Conservation (phyloP, 2,888 invertebrate genomes). For the Phyllotreta cruciferae region DNA sequence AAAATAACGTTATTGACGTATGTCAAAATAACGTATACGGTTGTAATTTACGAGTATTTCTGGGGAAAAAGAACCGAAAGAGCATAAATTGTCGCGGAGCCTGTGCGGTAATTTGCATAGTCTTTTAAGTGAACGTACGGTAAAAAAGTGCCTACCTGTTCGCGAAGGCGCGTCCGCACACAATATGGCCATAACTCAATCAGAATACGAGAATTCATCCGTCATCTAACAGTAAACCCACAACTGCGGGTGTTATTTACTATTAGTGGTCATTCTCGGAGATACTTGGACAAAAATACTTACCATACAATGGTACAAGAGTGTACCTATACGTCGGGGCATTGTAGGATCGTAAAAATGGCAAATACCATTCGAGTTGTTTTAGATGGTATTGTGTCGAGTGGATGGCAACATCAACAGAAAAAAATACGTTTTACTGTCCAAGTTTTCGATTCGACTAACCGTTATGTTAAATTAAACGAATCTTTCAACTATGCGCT, state of each 20-base stretch:
- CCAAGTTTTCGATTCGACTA: neutral
- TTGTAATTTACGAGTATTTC: neutral
- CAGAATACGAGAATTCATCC: slow-evolving; percentile 45
- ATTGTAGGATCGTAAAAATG: slow-evolving; percentile 38
- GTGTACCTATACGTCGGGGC: slow-evolving; percentile 31
- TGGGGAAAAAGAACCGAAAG: slow-evolving; percentile 5
- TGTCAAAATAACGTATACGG: too few species aligned
- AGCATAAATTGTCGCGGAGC: slow-evolving; percentile 40
- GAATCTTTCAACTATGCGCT: neutral
- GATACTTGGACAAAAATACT: slow-evolving; percentile 40
- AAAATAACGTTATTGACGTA: neutral
- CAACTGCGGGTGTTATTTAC: slow-evolving; percentile 45
- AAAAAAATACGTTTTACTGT: slow-evolving; percentile 11
- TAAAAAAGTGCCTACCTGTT: slow-evolving; percentile 33
- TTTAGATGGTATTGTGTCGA: slow-evolving; percentile 22
- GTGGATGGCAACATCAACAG: neutral
- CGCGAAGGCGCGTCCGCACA: slow-evolving; percentile 37
- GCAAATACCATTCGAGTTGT: slow-evolving; percentile 30
- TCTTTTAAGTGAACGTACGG: slow-evolving; percentile 30
- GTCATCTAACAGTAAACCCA: slow-evolving; percentile 45
- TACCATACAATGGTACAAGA: slow-evolving; percentile 44
- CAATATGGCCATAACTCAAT: slow-evolving; percentile 46
- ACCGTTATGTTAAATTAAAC: slow-evolving; percentile 8
- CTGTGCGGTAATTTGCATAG: slow-evolving; percentile 42
- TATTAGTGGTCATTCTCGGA: slow-evolving; percentile 42